A percentile compares a stretch with the other conserved stretches of the same genome.
Evolutionary conservation across 2,113 vertebrate species (phyloP).

Genomic region (Thalassarche chlororhynchos): DNA sequence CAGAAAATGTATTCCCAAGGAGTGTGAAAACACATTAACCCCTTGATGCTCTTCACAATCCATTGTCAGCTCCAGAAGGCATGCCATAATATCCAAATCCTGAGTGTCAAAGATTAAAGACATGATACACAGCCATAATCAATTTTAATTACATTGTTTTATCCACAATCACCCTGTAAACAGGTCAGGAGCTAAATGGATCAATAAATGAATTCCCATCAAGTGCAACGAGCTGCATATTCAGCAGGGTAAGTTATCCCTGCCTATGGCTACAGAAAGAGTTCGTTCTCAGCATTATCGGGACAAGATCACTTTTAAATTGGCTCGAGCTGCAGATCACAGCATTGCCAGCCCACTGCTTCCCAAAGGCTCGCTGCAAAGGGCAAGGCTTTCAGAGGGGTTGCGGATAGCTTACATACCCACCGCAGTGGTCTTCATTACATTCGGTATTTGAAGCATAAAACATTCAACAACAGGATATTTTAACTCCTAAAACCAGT

Average conservation of each 20-base stretch:
- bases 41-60: neutral
- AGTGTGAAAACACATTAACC: neutral
- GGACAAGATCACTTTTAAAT: neutral
- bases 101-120: neutral
- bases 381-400: neutral
- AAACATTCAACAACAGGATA: constrained; percentile 38
- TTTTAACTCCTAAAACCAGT: constrained; percentile 62
- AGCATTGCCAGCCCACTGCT: neutral
- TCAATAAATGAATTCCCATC: constrained; percentile 18
- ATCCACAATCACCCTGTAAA: neutral
- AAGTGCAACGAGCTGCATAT: neutral
- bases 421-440: constrained; percentile 6
- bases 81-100: neutral
- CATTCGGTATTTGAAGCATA: constrained; percentile 19
- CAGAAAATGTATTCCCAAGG: neutral
- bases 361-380: neutral
- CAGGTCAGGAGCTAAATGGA: neutral
- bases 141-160: constrained; percentile 4
- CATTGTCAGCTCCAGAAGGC: neutral
- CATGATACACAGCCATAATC: neutral
- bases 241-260: neutral
- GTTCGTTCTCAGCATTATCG: neutral
- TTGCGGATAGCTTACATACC: neutral
- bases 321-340: neutral
- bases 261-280: neutral